A percentile compares a stretch with the other conserved stretches of the same genome.
Evolutionary conservation across 2,797 vertebrate species (phyloP).

Genomic region (Silurus lanzhouensis): DNA sequence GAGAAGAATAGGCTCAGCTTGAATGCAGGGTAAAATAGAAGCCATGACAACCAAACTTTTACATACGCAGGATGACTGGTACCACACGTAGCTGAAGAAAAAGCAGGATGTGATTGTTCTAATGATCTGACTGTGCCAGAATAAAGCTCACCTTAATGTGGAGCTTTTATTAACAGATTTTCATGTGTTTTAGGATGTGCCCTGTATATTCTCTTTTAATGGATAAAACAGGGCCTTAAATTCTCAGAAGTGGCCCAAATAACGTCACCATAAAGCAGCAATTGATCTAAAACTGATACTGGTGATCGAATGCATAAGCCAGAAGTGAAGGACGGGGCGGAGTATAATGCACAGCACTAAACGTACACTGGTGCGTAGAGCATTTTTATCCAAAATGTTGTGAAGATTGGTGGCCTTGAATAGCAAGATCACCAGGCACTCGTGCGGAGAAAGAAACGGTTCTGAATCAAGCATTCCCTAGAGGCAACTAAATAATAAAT

Average conservation of each 20-base stretch:
- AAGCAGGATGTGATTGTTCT: slow-evolving; percentile 69
- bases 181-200: slow-evolving; percentile 63
- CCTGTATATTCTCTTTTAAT: slow-evolving; percentile 65
- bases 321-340: slow-evolving; percentile 56
- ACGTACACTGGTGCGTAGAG: slow-evolving; percentile 66
- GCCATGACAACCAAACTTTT: slow-evolving; percentile 19
- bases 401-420: slow-evolving; percentile 64
- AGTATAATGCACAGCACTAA: slow-evolving; percentile 51
- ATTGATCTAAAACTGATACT: slow-evolving; percentile 72
- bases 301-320: slow-evolving; percentile 69
- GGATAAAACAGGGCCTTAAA: slow-evolving; percentile 70
- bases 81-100: slow-evolving; percentile 66
- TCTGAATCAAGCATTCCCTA: slow-evolving; percentile 58
- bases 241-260: slow-evolving; percentile 76
- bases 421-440: slow-evolving; percentile 62
- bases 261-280: slow-evolving; percentile 77
- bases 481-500: slow-evolving; percentile 65
- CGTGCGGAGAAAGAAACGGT: slow-evolving; percentile 63
- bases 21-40: slow-evolving; percentile 8
- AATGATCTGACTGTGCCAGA: slow-evolving; percentile 71
- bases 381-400: slow-evolving; percentile 63
- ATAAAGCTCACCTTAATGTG: slow-evolving; percentile 64
- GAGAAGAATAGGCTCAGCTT: slow-evolving; percentile 17
- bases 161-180: slow-evolving; percentile 50
- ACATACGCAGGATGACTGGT: slow-evolving; percentile 62